These are phyloP conservation scores for Helicoverpa assulta DNA, from an alignment of 2,888 invertebrate genomes.

Conservation along the genomic window DNA sequence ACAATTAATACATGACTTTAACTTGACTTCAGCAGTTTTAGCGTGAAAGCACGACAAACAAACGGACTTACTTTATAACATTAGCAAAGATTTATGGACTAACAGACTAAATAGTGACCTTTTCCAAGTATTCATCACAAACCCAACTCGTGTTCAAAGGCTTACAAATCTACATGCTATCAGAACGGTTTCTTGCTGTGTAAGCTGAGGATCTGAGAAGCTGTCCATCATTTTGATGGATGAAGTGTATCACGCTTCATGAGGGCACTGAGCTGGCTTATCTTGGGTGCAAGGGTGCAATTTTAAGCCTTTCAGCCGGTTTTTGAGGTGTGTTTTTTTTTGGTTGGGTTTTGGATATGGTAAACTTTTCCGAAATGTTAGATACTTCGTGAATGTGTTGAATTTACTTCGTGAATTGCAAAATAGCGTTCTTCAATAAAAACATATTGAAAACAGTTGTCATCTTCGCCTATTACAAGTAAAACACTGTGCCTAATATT, in stretches of 20 bases:
- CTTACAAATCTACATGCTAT: conserved; percentile 13
- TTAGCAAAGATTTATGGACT: too few relatives aligned
- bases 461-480: too few relatives aligned
- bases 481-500: too few relatives aligned
- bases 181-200: neutral
- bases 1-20: too few relatives aligned
- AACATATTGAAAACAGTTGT: too few relatives aligned
- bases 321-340: neutral
- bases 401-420: too few relatives aligned
- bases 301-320: neutral
- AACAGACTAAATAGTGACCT: neutral
- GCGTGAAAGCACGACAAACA: too few relatives aligned
- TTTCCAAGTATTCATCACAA: neutral
- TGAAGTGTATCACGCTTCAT: conserved; percentile 22
- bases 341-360: neutral
- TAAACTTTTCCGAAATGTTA: too few relatives aligned
- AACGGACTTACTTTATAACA: too few relatives aligned
- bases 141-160: conserved; percentile 1
- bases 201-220: conserved; percentile 7
- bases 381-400: too few relatives aligned
- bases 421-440: too few relatives aligned
- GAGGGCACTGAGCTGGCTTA: conserved; percentile 43
- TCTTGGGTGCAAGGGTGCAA: conserved; percentile 24
- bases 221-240: conserved; percentile 55
- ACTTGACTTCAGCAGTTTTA: too few relatives aligned